phyloP scores from a whole-genome alignment of 2,797 vertebrate species.

The Paramormyrops hopkinsi region DNA sequence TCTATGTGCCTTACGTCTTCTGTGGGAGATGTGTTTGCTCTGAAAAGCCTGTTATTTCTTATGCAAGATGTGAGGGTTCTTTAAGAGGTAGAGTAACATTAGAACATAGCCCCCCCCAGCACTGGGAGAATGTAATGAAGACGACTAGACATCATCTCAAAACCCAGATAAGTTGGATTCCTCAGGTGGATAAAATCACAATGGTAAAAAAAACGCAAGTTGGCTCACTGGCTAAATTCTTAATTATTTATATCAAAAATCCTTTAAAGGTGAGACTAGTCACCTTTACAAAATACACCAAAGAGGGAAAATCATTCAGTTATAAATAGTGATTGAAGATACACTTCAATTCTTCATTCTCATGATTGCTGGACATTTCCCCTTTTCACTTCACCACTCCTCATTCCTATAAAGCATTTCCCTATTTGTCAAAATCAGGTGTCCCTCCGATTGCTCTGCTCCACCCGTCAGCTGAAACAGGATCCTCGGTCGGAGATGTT shows the following conservation, averaged over 20 bases:
- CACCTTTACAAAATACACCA: background rate
- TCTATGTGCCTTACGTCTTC: slow-evolving; percentile 65
- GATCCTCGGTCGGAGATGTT: background rate
- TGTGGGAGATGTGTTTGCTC: slow-evolving; percentile 68
- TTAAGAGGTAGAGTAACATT: slow-evolving; percentile 67
- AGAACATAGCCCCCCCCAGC: slow-evolving; percentile 66
- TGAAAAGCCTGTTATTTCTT: slow-evolving; percentile 54
- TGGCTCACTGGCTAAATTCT: background rate
- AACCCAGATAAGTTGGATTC: background rate
- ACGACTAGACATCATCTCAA: slow-evolving; percentile 53
- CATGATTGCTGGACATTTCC: background rate
- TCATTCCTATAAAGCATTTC: background rate
- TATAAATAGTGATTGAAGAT: background rate
- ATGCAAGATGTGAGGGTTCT: slow-evolving; percentile 72
- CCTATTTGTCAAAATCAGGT: background rate
- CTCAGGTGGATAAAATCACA: background rate
- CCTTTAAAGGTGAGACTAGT: background rate
- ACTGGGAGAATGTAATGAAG: slow-evolving; percentile 62
- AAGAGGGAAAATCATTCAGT: background rate
- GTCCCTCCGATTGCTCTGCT: background rate
- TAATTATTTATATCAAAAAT: background rate
- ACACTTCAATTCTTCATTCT: background rate
- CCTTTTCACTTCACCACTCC: background rate
- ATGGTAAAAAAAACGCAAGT: background rate
- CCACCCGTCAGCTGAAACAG: background rate